These are phyloP conservation scores for Zoanthus sansibaricus DNA, from an alignment of 92 coral and sea anemone species.

Conservation along the genomic window DNA sequence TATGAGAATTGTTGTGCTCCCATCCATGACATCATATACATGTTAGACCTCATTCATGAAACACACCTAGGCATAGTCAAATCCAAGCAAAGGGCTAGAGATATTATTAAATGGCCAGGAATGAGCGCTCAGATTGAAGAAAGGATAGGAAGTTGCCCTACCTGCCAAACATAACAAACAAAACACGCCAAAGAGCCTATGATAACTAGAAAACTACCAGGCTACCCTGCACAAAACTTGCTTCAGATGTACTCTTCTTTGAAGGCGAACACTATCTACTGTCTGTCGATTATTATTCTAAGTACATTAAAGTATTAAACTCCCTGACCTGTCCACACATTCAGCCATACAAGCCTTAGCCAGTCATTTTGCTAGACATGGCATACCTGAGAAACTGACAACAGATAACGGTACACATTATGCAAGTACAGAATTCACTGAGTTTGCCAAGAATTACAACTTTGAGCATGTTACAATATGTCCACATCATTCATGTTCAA, in stretches of 20 bases:
- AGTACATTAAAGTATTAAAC: slow-evolving; percentile 39
- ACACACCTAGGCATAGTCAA: slow-evolving; percentile 55
- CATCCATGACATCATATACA: slow-evolving; percentile 3
- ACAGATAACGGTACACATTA: slow-evolving; percentile 48
- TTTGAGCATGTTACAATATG: slow-evolving; percentile 36
- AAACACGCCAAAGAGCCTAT: slow-evolving; percentile 13
- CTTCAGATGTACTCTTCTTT: not conserved
- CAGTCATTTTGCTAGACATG: too few relatives aligned
- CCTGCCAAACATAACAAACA: not conserved
- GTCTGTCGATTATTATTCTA: slow-evolving; percentile 47
- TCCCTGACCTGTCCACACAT: slow-evolving; percentile 7
- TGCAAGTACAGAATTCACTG: slow-evolving; percentile 26
- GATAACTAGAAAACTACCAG: not conserved
- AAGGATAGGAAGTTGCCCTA: slow-evolving; percentile 8
- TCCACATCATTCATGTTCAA: slow-evolving; percentile 35
- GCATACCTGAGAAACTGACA: too few relatives aligned
- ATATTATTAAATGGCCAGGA: slow-evolving; percentile 40
- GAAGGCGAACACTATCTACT: not conserved
- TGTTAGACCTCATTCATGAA: slow-evolving; percentile 45
- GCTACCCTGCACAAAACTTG: slow-evolving; percentile 25
- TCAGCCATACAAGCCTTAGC: slow-evolving; percentile 17
- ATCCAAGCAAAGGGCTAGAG: slow-evolving; percentile 60
- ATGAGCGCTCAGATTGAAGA: not conserved
- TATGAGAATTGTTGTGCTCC: slow-evolving; percentile 42
- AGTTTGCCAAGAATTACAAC: slow-evolving; percentile 24